Evolutionary conservation across 2,797 vertebrate species (phyloP).

Genomic region (Platyrinchus mystaceus): DNA sequence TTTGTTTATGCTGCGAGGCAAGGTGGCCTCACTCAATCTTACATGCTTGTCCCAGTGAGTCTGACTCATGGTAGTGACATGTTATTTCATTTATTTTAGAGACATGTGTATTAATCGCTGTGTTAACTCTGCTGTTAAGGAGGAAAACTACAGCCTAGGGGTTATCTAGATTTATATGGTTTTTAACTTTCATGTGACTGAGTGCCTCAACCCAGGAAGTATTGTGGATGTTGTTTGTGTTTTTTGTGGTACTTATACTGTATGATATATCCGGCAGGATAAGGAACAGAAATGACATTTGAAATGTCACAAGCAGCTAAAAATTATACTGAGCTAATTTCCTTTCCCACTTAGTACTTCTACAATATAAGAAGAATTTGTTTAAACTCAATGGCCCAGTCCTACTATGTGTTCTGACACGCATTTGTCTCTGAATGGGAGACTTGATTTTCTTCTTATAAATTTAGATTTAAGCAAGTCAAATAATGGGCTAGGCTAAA

Average conservation of each 20-base stretch:
- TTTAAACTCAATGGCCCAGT: neutral
- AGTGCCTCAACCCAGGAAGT: neutral
- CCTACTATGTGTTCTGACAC: neutral
- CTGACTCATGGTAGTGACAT: neutral
- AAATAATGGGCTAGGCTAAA: neutral
- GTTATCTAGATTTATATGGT: neutral
- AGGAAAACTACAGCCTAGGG: neutral
- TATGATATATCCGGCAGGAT: neutral
- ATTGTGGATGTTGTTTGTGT: neutral
- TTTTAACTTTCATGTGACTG: neutral
- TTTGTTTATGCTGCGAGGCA: too few relatives aligned
- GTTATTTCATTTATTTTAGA: neutral
- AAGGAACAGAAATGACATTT: neutral
- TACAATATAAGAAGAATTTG: neutral
- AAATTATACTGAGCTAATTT: neutral
- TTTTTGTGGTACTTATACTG: neutral
- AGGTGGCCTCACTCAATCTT: rapidly evolving
- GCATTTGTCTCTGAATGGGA: neutral
- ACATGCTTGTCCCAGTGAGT: rapidly evolving
- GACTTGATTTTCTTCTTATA: neutral
- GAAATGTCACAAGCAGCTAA: neutral
- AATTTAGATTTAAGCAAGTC: neutral
- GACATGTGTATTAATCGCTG: neutral
- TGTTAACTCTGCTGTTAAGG: neutral
- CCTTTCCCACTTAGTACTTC: neutral